Conservation (phyloP, 1,140 invertebrate species). For the Oppia nitens region DNA sequence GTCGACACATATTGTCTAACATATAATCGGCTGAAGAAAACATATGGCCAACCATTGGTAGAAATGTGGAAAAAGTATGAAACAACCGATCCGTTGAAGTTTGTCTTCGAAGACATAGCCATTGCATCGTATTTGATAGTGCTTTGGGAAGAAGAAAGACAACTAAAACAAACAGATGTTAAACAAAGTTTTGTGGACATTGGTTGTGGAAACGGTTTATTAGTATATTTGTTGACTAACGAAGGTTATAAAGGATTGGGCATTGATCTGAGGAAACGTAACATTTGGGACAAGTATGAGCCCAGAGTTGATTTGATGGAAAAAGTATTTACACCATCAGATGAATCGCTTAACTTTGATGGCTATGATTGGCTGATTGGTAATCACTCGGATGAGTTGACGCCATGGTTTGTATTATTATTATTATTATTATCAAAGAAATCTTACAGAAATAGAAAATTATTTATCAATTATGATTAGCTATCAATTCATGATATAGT, state of each 20-base stretch:
- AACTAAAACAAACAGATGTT: constrained; percentile 18
- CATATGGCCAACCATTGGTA: constrained; percentile 6
- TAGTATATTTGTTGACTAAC: constrained; percentile 66
- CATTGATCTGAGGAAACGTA: constrained; percentile 68
- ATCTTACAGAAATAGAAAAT: no score
- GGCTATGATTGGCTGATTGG: constrained; percentile 81
- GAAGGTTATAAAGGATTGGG: constrained; percentile 75
- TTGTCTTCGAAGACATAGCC: constrained; percentile 88
- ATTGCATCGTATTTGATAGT: constrained; percentile 76
- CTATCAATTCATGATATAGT: not conserved
- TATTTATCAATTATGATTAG: no score
- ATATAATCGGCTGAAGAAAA: constrained; percentile 12
- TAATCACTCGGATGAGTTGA: constrained; percentile 95
- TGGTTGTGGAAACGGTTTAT: constrained; percentile 89
- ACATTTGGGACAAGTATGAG: constrained; percentile 68
- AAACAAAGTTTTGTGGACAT: constrained; percentile 70
- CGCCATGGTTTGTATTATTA: no score
- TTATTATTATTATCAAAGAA: no score
- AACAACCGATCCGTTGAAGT: constrained; percentile 79
- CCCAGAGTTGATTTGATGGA: constrained; percentile 28
- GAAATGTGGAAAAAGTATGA: constrained; percentile 11
- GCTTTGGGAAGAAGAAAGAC: constrained; percentile 27
- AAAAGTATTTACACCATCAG: constrained; percentile 40
- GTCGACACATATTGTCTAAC: constrained; percentile 11
- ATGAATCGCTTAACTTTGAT: constrained; percentile 43